Evolutionary conservation across 2,888 invertebrate genomes (phyloP), one percentile per base, ranked within the genome.

Genomic region (Sisyra nigra): DNA sequence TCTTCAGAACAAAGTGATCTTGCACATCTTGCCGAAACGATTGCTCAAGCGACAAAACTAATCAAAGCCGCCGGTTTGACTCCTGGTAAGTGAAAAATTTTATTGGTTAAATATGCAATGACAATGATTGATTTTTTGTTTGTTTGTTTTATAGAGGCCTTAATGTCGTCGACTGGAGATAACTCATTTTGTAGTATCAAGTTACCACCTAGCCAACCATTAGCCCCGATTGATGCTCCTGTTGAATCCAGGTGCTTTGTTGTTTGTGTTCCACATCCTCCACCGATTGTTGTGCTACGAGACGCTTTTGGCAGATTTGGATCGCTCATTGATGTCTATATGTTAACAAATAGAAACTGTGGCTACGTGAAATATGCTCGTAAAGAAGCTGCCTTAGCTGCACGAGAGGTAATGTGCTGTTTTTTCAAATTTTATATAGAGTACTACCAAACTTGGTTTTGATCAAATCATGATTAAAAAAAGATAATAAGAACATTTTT

Each of bases 261-360:
- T 50, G 73, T 80, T 1, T 74, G 74, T 51, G 67, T 69, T 32
- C 73, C 73, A 0, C 66, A 68, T 45, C 57, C 88, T 36, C 85
- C 91, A 10, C 80, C 86, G 2, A 67, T 79, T 50, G 73, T 80
- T 46, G 79, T 85, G 17, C 67, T 94, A 55, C 78, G 82, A 53
- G 91, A 93, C 60, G 76, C 87, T 14, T 93, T 93, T 60, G 86
- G 86, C 53, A 76, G 92, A 54, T 93, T 93, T 65, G 92, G 91
- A 5, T 76, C 82, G 57, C 68, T 93, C 8, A 88, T 92, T 45
- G 91, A 89, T 60, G 86, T 91, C 2, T 92, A 88, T 57, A 76
- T 92, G 59, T 65, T 93, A 51, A 80, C 80, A 39, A 85, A 89
- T 57, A 85, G 87, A 57, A 92, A 88, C 55, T 91, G 87, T 61